These are phyloP conservation scores for Mesorhabditis spiculigera DNA, from an alignment of 2,888 invertebrate species.

Conservation along the genomic window DNA sequence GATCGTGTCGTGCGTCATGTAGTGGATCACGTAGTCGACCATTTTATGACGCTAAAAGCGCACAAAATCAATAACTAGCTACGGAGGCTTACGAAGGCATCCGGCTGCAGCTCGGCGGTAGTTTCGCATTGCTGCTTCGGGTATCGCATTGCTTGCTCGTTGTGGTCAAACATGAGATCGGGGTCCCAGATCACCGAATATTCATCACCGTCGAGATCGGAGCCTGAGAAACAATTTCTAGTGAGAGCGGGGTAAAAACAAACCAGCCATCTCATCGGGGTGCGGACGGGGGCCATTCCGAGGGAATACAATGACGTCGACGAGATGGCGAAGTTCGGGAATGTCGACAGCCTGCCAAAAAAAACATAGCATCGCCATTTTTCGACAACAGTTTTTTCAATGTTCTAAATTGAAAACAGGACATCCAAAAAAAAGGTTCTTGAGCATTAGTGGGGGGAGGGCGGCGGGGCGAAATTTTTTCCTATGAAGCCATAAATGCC, in stretches of 20 bases:
- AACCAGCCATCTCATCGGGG: conserved; percentile 61
- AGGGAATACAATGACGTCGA: conserved; percentile 62
- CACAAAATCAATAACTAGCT: neutral
- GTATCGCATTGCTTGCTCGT: conserved; percentile 43
- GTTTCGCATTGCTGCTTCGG: conserved; percentile 11
- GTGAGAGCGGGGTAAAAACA: neutral
- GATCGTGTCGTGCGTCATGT: conserved; percentile 57
- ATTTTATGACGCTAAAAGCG: conserved; percentile 24
- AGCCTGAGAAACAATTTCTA: conserved; percentile 38
- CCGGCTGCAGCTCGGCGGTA: conserved; percentile 12
- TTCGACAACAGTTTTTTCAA: too few relatives aligned
- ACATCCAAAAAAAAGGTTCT: too few relatives aligned
- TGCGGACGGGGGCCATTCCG: conserved; percentile 59
- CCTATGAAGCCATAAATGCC: too few relatives aligned
- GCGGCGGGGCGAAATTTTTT: too few relatives aligned
- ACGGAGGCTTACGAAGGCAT: conserved; percentile 13
- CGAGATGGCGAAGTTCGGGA: conserved; percentile 48
- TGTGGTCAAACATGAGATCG: conserved; percentile 53
- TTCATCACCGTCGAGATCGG: conserved; percentile 62
- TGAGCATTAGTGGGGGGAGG: too few relatives aligned
- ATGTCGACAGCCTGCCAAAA: conserved; percentile 45
- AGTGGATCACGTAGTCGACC: conserved; percentile 57
- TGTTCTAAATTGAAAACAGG: too few relatives aligned
- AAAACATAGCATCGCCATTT: too few relatives aligned
- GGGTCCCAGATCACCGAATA: conserved; percentile 60